phyloP scores from a whole-genome alignment of 2,113 vertebrate genomes.

The Spea bombifrons region DNA sequence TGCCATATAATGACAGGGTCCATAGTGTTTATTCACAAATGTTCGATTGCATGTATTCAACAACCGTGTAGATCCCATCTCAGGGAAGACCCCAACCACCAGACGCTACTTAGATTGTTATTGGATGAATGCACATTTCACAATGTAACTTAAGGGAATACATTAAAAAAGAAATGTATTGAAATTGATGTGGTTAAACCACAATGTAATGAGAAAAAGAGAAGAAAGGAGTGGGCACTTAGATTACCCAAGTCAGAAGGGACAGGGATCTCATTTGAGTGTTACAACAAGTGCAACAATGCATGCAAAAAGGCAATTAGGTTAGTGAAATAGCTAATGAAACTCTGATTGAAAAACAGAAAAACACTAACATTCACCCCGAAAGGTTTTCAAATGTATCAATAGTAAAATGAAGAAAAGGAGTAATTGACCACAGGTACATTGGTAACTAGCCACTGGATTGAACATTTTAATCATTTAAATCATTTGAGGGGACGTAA shows the following conservation, averaged over 20 bases:
- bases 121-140: neutral
- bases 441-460: no score
- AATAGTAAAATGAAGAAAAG: neutral
- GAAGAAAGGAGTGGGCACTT: neutral
- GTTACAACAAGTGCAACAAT: neutral
- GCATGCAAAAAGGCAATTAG: conserved; percentile 1
- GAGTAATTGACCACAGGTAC: neutral
- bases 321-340: neutral
- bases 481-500: no score
- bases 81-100: no score
- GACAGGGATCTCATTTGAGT: neutral
- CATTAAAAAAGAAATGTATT: neutral
- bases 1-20: no score
- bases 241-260: neutral
- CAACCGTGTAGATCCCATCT: no score
- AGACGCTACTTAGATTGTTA: neutral
- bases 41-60: no score
- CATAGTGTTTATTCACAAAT: no score
- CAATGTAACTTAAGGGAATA: neutral
- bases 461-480: no score
- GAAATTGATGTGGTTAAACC: neutral
- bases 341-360: neutral
- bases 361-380: neutral
- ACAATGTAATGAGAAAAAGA: neutral
- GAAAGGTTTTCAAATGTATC: neutral